Base-by-base conservation (phyloP, 2,888 invertebrate species). In the Adela reaumurella region DNA sequence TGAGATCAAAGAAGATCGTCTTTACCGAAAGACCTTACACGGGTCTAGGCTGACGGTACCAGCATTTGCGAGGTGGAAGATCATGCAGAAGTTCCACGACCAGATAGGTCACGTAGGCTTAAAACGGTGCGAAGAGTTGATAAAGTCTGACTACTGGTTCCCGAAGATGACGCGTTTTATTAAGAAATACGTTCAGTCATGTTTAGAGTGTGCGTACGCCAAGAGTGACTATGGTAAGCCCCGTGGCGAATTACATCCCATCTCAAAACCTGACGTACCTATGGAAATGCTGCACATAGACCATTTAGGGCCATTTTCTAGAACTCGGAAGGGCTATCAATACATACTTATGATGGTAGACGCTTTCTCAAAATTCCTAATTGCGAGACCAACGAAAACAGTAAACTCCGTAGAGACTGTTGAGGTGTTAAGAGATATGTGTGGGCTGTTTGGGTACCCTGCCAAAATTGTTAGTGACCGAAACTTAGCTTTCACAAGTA, bases 81-180 rank as follows among this genome's bases (percentile, higher is more conserved):
- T 44, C 5, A 17, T 44, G 18, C 44, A 44, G 6, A 44, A 19
- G 11, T 17, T 50, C 47, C 56, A 55, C 35, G 57, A 57, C 35
- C 52, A 57, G 6, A 50, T 56, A 14, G 63, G 63, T 1, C 61
- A 64, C 47, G 49, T 57, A 17, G 58, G 58, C 0, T 49, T 59
- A 3, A 48, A 59, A 16, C 47, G 52, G 14, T 58, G 57, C 43
- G 35, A 16, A 17, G 54, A 56, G 3, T 16, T 60, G 6, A 58
- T 63, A 11, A 63, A 62, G 53, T 50, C 46, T 1, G 54, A 56
- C 1, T 62, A 50, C 46, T 62, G 63, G 62, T 63, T 63, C 47
- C 54, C 57, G 10, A 59, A 57, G 50, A 58, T 61, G 58, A 51
- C 52, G 1, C 50, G 54, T 1, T 58, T 55, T 49, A 53, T 60